These are phyloP conservation scores for Indicator maculatus DNA, from an alignment of 2,113 vertebrate species.

Conservation along the genomic window DNA sequence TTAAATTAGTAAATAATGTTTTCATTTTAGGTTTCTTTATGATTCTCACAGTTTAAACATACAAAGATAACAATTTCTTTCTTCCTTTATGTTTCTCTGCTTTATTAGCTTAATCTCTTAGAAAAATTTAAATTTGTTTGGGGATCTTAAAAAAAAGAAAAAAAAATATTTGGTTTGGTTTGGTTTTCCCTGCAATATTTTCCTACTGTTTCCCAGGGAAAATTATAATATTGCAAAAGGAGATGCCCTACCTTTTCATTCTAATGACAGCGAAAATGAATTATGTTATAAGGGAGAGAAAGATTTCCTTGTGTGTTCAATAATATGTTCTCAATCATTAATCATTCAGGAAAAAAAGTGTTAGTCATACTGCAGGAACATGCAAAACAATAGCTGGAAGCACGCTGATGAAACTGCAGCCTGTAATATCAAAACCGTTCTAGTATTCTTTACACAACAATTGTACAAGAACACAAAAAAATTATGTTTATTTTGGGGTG, in stretches of 20 bases:
- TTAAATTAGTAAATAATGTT: neutral
- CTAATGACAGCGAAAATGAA: neutral
- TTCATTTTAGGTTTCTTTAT: neutral
- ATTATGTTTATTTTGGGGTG: neutral
- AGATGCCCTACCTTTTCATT: neutral
- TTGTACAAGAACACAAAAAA: neutral
- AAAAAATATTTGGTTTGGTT: too few species aligned
- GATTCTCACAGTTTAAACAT: neutral
- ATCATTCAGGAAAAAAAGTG: neutral
- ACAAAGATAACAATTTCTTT: neutral
- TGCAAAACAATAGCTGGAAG: neutral
- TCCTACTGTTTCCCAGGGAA: neutral
- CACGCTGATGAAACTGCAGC: fast-evolving
- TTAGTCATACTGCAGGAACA: neutral
- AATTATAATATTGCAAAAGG: neutral
- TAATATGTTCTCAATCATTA: neutral
- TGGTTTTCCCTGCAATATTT: neutral
- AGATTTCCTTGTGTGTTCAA: neutral
- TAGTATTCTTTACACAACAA: neutral
- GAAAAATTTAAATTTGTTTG: neutral
- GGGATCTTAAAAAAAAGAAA: neutral
- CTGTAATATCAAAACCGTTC: neutral
- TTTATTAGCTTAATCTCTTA: neutral
- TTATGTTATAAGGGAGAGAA: neutral
- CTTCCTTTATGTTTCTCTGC: neutral